phyloP scores from a whole-genome alignment of 2,888 invertebrate genomes.

The Chymomyza caudatula region DNA sequence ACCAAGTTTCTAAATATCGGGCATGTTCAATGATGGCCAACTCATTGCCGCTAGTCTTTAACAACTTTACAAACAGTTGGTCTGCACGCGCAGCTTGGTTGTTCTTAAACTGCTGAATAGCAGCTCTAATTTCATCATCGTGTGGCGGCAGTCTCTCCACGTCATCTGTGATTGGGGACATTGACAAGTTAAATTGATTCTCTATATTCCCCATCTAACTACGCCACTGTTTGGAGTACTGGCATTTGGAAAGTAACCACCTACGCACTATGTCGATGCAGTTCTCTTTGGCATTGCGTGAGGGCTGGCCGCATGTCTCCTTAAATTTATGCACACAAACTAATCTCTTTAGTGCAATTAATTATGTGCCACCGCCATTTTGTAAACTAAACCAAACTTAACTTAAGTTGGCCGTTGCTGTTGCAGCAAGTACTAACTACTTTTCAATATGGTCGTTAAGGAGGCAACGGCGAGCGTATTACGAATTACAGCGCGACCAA shows the following conservation, averaged over 20 bases:
- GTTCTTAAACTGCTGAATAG: no score
- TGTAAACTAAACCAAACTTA: conserved; percentile 35
- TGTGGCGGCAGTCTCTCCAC: background rate
- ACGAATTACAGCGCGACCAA: background rate
- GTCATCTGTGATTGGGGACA: background rate
- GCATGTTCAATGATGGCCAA: no score
- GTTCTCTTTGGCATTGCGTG: background rate
- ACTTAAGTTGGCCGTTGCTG: background rate
- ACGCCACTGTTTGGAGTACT: background rate
- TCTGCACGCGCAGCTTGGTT: no score
- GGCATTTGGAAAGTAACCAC: no score
- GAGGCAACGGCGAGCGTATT: background rate
- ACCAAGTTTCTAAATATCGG: no score
- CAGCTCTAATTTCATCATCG: no score
- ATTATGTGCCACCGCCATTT: conserved; percentile 59
- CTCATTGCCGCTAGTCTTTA: no score
- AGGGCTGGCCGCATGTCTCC: background rate
- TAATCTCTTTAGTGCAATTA: conserved; percentile 64
- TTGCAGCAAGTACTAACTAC: background rate
- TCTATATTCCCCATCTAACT: no score
- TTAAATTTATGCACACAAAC: conserved; percentile 50
- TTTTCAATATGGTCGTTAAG: conserved; percentile 3
- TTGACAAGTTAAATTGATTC: background rate
- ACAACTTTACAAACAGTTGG: no score
- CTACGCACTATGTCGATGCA: background rate